Percentiles rank a stretch among this genome's conserved stretches.
Conservation (phyloP, 2,888 invertebrate genomes). For the Pollenia amentaria region DNA sequence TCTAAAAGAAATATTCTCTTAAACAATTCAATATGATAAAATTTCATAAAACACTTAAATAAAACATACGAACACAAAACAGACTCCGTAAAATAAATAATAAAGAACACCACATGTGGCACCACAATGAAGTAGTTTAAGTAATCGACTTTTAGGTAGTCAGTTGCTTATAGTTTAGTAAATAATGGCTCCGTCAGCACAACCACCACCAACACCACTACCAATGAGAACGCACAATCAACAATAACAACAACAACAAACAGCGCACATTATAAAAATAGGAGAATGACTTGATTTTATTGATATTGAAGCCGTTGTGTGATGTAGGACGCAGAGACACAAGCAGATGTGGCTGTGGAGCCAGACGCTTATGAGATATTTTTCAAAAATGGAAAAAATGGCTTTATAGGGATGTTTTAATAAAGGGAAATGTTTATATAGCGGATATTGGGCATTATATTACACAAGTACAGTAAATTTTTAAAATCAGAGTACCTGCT, state of each 20-base stretch:
- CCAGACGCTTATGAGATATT: conserved; percentile 26
- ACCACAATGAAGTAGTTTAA: conserved; percentile 18
- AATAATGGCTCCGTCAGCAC: conserved; percentile 43
- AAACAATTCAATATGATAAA: conserved; percentile 7
- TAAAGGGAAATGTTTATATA: not conserved
- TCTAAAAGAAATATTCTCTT: not conserved
- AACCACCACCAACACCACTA: conserved; percentile 36
- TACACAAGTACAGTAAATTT: conserved; percentile 41
- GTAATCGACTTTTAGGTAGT: conserved; percentile 36
- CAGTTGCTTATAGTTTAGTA: conserved; percentile 11
- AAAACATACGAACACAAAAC: conserved; percentile 14
- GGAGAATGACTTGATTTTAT: conserved; percentile 50
- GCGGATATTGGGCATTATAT: conserved; percentile 57
- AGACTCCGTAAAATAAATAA: conserved; percentile 15
- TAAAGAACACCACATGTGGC: conserved; percentile 61
- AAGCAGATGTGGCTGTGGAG: conserved; percentile 46
- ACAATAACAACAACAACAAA: conserved; percentile 11
- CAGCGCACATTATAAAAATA: conserved; percentile 6
- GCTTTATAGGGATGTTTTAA: conserved; percentile 14
- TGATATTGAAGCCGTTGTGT: conserved; percentile 19
- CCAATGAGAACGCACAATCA: not conserved
- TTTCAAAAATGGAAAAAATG: not conserved
- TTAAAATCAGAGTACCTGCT: not conserved
- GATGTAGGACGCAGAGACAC: not conserved
- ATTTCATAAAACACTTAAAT: conserved; percentile 33